Percentiles rank a stretch among this genome's conserved stretches.
phyloP scores from a whole-genome alignment of 2,797 vertebrate species.

The Gadopsis marmoratus region DNA sequence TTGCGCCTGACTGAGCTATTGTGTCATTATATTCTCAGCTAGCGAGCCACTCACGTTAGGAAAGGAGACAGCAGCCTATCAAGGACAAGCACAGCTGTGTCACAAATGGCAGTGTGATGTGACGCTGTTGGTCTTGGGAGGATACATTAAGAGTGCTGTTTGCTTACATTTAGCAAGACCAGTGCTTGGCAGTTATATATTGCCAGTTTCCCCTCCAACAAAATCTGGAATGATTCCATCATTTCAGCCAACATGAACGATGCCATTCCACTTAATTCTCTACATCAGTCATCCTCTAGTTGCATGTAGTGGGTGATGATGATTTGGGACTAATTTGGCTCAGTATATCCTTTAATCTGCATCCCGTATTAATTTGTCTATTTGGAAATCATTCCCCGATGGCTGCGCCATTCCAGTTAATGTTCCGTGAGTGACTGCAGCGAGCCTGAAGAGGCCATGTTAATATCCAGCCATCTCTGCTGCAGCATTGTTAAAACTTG shows the following conservation, averaged over 20 bases:
- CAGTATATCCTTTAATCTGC: constrained; percentile 45
- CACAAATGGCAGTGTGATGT: constrained; percentile 21
- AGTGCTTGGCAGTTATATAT: constrained; percentile 8
- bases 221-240: constrained; percentile 47
- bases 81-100: constrained; percentile 57
- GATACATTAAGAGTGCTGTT: constrained; percentile 23
- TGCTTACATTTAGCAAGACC: constrained; percentile 27
- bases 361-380: constrained; percentile 50
- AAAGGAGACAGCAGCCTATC: background rate
- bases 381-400: constrained; percentile 41
- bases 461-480: constrained; percentile 10
- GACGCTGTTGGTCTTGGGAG: constrained; percentile 25
- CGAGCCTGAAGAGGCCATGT: background rate
- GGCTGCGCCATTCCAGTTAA: constrained; percentile 29
- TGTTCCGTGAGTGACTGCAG: constrained; percentile 29
- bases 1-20: constrained; percentile 45
- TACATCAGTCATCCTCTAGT: constrained; percentile 54
- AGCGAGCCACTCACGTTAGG: constrained; percentile 7
- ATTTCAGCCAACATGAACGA: constrained; percentile 29
- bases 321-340: constrained; percentile 52
- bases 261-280: constrained; percentile 39
- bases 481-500: constrained; percentile 10
- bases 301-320: constrained; percentile 32
- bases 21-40: constrained; percentile 24
- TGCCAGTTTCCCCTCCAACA: constrained; percentile 18